These are phyloP conservation scores for Fregata magnificens DNA, from an alignment of 2,113 vertebrate genomes.

Conservation along the genomic window DNA sequence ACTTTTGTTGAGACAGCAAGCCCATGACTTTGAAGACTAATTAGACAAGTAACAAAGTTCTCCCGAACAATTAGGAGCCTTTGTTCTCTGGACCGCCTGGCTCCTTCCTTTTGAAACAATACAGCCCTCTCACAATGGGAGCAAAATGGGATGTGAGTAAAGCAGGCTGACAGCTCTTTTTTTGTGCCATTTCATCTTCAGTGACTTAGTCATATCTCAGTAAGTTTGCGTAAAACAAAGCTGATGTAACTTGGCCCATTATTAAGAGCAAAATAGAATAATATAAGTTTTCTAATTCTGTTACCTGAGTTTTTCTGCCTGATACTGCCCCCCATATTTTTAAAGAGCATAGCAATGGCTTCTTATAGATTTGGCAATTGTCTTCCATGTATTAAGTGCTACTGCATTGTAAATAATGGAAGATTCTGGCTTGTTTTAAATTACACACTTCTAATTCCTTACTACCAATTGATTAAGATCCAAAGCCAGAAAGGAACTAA, in stretches of 20 bases:
- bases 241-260: neutral
- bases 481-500: neutral
- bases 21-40: neutral
- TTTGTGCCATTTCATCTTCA: neutral
- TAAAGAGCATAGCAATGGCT: neutral
- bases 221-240: neutral
- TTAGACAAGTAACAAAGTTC: neutral
- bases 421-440: neutral
- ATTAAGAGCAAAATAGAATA: neutral
- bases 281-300: neutral
- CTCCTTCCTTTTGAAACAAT: slow-evolving; percentile 19
- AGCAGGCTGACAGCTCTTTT: slow-evolving; percentile 9
- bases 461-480: neutral
- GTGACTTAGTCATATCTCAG: neutral
- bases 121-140: neutral
- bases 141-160: neutral
- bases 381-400: neutral
- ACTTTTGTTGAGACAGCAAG: neutral
- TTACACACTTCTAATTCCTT: neutral
- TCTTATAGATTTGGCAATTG: neutral
- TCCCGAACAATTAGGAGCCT: neutral
- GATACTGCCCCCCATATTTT: neutral
- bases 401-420: neutral
- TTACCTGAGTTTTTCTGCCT: neutral
- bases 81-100: slow-evolving; percentile 3